phyloP scores from a whole-genome alignment of 2,113 vertebrate species.

The Gymnocephalus cernua region DNA sequence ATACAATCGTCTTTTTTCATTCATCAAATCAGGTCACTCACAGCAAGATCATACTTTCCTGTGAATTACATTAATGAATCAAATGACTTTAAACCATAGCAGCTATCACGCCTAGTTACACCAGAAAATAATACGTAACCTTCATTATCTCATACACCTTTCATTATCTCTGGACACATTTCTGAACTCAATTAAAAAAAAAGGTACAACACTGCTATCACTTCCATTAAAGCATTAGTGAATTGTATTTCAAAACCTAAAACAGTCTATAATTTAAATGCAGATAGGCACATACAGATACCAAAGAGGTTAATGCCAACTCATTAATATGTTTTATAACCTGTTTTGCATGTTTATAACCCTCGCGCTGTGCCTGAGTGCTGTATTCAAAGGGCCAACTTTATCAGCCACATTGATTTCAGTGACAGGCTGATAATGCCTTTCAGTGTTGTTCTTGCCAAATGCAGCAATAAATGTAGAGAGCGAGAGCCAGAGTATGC shows the following conservation, averaged over 20 bases:
- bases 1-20: neutral
- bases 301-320: constrained; percentile 48
- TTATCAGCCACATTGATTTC: constrained; percentile 72
- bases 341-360: constrained; percentile 67
- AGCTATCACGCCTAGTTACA: constrained; percentile 51
- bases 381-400: constrained; percentile 46
- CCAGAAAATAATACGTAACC: constrained; percentile 55
- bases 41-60: constrained; percentile 13
- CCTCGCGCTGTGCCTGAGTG: constrained; percentile 20
- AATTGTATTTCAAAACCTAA: constrained; percentile 53
- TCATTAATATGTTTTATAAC: constrained; percentile 70
- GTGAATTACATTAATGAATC: constrained; percentile 32
- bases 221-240: constrained; percentile 35
- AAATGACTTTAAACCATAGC: constrained; percentile 45
- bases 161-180: constrained; percentile 63
- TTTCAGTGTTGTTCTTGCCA: constrained; percentile 71
- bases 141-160: constrained; percentile 58
- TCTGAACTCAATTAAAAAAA: constrained; percentile 71
- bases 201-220: constrained; percentile 25
- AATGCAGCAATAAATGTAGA: constrained; percentile 58
- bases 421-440: constrained; percentile 67
- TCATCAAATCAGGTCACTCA: constrained; percentile 37
- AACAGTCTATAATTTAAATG: constrained; percentile 53
- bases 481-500: constrained; percentile 8
- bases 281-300: constrained; percentile 30